Conservation (phyloP, 1,140 invertebrate species). For the Drosophila takahashii region DNA sequence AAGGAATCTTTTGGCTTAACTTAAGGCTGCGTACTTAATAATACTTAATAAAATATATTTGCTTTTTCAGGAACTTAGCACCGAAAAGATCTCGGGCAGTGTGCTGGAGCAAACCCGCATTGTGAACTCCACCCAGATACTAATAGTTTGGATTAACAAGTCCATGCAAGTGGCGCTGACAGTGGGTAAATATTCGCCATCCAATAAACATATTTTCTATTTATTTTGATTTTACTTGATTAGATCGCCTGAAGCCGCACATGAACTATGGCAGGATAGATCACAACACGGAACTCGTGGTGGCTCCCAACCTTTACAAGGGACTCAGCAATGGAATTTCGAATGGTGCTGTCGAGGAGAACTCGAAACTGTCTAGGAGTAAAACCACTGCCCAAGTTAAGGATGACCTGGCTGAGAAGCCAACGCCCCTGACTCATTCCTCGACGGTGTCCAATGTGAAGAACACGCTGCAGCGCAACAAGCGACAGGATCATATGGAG, state of each 20-base stretch:
- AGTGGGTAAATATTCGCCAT: slow-evolving; percentile 84
- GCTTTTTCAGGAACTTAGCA: slow-evolving; percentile 84
- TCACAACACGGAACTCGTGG: slow-evolving; percentile 79
- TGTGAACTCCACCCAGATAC: slow-evolving; percentile 84
- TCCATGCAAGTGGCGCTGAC: slow-evolving; percentile 85
- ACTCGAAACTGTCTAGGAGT: slow-evolving; percentile 58
- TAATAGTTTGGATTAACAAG: slow-evolving; percentile 86
- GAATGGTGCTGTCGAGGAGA: slow-evolving; percentile 26
- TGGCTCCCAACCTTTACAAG: slow-evolving; percentile 77
- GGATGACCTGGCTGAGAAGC: slow-evolving; percentile 29
- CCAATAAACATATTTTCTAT: background rate
- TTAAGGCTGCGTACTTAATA: background rate
- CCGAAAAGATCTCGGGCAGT: slow-evolving; percentile 85
- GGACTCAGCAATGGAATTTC: slow-evolving; percentile 60
- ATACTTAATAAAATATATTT: background rate
- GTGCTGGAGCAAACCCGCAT: slow-evolving; percentile 85
- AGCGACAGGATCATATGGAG: slow-evolving; percentile 74
- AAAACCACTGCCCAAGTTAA: slow-evolving; percentile 66
- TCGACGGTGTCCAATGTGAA: slow-evolving; percentile 68
- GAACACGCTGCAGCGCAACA: slow-evolving; percentile 61
- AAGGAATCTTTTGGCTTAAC: background rate
- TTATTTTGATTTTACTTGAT: background rate
- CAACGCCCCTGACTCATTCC: slow-evolving; percentile 51
- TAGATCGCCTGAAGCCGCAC: slow-evolving; percentile 79
- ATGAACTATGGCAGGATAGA: slow-evolving; percentile 76